phyloP scores from a whole-genome alignment of 2,113 vertebrate genomes.

The Aplodontia rufa region DNA sequence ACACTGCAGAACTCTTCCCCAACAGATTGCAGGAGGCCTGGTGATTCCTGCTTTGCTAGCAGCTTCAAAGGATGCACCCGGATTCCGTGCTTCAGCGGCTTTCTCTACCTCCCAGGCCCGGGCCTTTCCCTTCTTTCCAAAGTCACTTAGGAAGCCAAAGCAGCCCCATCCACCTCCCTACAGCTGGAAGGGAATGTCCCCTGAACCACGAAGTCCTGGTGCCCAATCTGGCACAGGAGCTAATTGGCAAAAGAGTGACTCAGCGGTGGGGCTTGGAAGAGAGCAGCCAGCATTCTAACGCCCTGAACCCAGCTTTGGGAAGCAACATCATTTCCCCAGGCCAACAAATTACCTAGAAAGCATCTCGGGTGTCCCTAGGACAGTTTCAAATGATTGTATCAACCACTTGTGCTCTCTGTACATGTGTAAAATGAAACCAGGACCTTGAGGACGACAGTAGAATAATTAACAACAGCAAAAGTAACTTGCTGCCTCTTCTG shows the following conservation, averaged over 20 bases:
- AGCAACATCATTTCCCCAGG: background rate
- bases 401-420: background rate
- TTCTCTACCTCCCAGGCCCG: background rate
- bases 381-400: accelerated
- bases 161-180: accelerated
- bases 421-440: background rate
- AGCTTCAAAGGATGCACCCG: accelerated
- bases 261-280: background rate
- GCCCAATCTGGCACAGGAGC: background rate
- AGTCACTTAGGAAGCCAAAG: background rate
- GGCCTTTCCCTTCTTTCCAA: background rate
- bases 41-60: background rate
- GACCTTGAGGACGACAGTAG: background rate
- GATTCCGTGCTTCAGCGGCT: background rate
- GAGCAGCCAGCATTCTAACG: background rate
- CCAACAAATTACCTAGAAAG: background rate
- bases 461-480: background rate
- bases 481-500: background rate
- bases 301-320: background rate
- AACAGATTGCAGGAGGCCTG: background rate
- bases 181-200: background rate
- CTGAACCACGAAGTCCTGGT: background rate
- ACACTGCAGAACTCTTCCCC: accelerated
- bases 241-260: conserved; percentile 17
- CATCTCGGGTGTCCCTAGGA: background rate